Evolutionary conservation across 2,888 invertebrate species (phyloP), one percentile per base, ranked within the genome.

Genomic region (Meandrusa payeni): DNA sequence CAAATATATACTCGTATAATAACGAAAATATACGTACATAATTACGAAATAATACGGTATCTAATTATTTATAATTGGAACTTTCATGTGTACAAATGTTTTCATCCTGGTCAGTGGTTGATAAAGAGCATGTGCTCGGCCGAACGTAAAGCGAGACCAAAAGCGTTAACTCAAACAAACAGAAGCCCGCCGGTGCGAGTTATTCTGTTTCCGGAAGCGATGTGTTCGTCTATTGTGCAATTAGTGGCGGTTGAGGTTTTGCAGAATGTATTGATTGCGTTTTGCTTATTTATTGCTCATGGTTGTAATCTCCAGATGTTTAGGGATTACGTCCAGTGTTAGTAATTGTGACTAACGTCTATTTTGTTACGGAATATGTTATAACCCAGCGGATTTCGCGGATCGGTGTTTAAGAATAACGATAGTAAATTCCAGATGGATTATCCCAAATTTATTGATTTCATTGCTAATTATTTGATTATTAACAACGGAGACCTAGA

Each of bases 91-190:
- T 34, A 15, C 13, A 34, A 36, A 41, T 34, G 22, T 28, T 34
- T 41, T 34, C 33, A 26, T 33, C 12, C 7, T 9, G 11, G n/a
- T 13, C 3, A 33, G 6, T 26, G 13, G 20, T 33, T 33, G 41
- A 41, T 27, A 33, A 34, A 27, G 10, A 34, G 13, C 41, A 41
- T 13, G 27, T 22, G 20, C 34, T 20, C 4, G 2, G 24, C 13
- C 27, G n/a, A 27, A n/a, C 33, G 19, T 5, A 24, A 20, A 28
- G n/a, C 9, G 22, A 34, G 34, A 41, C 41, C 28, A 13, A 41
- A 41, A 13, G 28, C 41, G 28, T 27, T 29, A 41, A 41, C 20
- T 10, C 23, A 41, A 41, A 41, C 15, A 34, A 28, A 36, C 28
- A 29, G 4, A 7, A 5, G 20, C 41, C 9, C 20, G 9, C 19